phyloP scores from a whole-genome alignment of 1,140 invertebrate genomes.

The Brachionus sp. region DNA sequence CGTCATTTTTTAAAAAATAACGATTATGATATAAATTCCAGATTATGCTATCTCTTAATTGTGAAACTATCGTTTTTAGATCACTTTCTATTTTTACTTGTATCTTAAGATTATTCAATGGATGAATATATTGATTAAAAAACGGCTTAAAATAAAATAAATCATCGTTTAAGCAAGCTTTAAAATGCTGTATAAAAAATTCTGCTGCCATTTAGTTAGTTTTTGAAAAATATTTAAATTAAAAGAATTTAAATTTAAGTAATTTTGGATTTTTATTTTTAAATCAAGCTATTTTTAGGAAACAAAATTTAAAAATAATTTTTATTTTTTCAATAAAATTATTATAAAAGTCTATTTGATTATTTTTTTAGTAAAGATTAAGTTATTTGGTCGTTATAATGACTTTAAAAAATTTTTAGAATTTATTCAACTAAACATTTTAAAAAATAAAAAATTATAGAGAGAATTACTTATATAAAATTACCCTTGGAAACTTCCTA shows the following conservation, averaged over 20 bases:
- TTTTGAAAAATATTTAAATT: too few relatives aligned
- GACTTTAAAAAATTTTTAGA: too few relatives aligned
- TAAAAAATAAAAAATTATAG: too few relatives aligned
- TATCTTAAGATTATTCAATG: not conserved
- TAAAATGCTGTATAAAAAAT: not conserved
- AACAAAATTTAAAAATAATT: not conserved
- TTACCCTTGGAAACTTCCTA: too few relatives aligned
- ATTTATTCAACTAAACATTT: too few relatives aligned
- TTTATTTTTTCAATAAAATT: too few relatives aligned
- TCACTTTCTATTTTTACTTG: not conserved
- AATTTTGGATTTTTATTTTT: not conserved
- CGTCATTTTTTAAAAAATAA: conserved; percentile 3
- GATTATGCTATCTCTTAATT: not conserved
- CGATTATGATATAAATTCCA: not conserved
- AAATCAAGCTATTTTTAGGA: not conserved
- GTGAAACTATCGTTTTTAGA: not conserved
- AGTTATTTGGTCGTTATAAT: too few relatives aligned
- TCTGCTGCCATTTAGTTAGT: not conserved
- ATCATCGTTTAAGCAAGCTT: not conserved
- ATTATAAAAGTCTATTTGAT: too few relatives aligned
- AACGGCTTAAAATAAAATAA: conserved; percentile 5
- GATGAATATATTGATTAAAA: not conserved
- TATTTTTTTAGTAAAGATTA: too few relatives aligned
- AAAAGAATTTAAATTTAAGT: not conserved
- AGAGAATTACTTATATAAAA: too few relatives aligned